Percentiles rank a stretch among this genome's conserved stretches.
phyloP scores from a whole-genome alignment of 2,113 vertebrate species.

The Zosterops hypoxanthus region DNA sequence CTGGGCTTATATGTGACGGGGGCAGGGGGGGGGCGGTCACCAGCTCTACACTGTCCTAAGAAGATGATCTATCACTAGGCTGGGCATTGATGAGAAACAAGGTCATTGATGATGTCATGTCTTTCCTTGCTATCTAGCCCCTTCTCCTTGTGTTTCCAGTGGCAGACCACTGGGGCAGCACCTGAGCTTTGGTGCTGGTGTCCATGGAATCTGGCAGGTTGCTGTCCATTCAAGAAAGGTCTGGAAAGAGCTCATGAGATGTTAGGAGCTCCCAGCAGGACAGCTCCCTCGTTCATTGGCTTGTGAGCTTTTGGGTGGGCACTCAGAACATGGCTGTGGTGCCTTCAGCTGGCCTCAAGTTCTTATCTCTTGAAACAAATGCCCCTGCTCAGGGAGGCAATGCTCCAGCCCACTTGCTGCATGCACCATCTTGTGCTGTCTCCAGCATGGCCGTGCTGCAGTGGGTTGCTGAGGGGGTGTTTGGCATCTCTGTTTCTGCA shows the following conservation, averaged over 20 bases:
- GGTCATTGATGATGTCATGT: neutral
- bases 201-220: neutral
- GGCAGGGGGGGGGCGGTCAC: neutral
- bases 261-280: neutral
- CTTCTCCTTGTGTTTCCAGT: neutral
- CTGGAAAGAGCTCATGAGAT: neutral
- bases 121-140: neutral
- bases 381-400: neutral
- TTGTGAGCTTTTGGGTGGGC: neutral
- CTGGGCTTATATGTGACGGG: neutral
- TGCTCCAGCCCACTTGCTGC: neutral
- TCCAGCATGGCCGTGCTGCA: neutral
- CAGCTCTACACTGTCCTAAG: neutral
- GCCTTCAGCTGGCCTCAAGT: neutral
- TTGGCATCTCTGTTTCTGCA: conserved; percentile 50
- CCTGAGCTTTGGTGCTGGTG: neutral
- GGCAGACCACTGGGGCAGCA: neutral
- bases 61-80: neutral
- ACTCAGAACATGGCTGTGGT: neutral
- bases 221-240: neutral
- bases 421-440: neutral
- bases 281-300: neutral
- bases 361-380: neutral
- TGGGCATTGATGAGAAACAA: neutral
- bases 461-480: neutral